These are phyloP conservation scores for Trinorchestia longiramus DNA, from an alignment of 1,140 invertebrate genomes.

Conservation along the genomic window DNA sequence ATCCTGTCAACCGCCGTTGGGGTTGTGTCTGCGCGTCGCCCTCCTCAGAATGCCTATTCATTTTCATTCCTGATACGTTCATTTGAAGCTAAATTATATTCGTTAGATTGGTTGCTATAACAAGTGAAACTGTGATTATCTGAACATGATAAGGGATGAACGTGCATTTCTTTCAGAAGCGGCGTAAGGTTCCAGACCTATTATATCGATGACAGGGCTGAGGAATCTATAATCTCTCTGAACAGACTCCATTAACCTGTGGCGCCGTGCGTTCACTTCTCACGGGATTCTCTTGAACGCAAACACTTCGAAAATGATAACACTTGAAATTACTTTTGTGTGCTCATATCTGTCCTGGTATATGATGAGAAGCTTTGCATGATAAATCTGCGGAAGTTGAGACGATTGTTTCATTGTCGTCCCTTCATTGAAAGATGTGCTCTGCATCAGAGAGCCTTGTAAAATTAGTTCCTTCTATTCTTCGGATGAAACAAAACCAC, in stretches of 20 bases:
- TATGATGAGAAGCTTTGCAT: background rate
- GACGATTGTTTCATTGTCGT: background rate
- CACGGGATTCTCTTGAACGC: background rate
- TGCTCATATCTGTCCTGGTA: too few relatives aligned
- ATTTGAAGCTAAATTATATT: background rate
- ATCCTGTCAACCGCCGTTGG: background rate
- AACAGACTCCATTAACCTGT: background rate
- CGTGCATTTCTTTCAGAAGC: background rate
- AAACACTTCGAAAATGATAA: background rate
- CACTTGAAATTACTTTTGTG: background rate
- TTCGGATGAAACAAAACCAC: too few relatives aligned
- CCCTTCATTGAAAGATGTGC: too few relatives aligned
- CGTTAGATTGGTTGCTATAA: background rate
- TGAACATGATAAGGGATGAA: background rate
- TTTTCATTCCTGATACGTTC: background rate
- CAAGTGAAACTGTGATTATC: background rate
- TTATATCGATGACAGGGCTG: conserved; percentile 6
- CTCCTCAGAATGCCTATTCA: background rate
- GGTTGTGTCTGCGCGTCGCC: background rate
- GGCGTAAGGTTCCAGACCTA: background rate
- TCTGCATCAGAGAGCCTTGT: too few relatives aligned
- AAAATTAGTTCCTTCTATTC: too few relatives aligned
- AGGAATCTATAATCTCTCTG: background rate
- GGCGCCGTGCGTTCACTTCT: background rate
- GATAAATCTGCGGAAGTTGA: background rate